A percentile compares a stretch with the other conserved stretches of the same genome.
phyloP scores from a whole-genome alignment of 2,888 invertebrate species.

The Tuta absoluta region DNA sequence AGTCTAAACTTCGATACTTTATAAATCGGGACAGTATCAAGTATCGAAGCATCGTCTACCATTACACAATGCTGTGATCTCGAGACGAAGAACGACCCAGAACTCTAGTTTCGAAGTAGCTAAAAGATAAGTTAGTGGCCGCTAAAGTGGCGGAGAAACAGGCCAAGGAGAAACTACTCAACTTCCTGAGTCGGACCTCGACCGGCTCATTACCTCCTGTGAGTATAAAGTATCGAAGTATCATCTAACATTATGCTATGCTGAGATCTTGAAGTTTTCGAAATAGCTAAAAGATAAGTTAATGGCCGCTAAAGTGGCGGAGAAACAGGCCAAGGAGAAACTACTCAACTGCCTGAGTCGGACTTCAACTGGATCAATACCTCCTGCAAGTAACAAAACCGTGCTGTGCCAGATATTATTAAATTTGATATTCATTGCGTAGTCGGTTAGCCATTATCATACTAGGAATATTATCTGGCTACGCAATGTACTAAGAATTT shows the following conservation, averaged over 20 bases:
- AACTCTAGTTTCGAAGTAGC: no score
- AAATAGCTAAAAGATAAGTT: conserved; percentile 78
- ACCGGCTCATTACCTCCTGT: conserved; percentile 74
- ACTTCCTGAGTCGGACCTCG: conserved; percentile 79
- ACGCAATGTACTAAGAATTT: no score
- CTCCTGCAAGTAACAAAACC: conserved; percentile 52
- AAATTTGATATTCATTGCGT: no score
- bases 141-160: conserved; percentile 95
- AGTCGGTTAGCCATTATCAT: no score
- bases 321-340: conserved; percentile 96
- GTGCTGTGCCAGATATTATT: no score
- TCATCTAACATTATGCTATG: no score
- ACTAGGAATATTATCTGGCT: no score
- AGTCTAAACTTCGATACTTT: no score
- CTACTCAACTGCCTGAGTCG: conserved; percentile 84
- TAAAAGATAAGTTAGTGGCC: conserved; percentile 82
- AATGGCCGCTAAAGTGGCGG: conserved; percentile 90
- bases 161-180: conserved; percentile 91
- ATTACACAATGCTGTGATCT: no score
- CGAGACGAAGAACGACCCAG: no score
- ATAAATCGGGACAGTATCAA: no score
- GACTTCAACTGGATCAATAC: conserved; percentile 78
- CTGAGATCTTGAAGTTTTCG: background rate
- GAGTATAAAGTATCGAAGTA: no score
- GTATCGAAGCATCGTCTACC: background rate